Evolutionary conservation across 2,888 invertebrate genomes (phyloP).

Genomic region (Hydropsyche betteni): DNA sequence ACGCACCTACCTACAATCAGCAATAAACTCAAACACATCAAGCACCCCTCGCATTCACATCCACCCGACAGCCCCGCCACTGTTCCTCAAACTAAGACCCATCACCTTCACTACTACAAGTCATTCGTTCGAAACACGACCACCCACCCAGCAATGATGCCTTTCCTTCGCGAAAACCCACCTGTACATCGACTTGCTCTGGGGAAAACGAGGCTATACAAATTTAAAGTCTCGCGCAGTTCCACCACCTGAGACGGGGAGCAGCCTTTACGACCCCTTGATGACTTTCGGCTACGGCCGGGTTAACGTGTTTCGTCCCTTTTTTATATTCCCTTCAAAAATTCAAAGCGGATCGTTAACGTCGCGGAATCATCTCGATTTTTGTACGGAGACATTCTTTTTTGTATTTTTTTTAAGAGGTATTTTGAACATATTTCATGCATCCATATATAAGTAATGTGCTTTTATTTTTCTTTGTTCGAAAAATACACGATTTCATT

Average conservation of each 20-base stretch:
- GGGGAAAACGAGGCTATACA: conserved; percentile 32
- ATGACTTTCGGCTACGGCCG: conserved; percentile 31
- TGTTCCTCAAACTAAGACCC: too few species aligned
- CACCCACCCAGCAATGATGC: conserved; percentile 2
- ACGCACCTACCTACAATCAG: too few species aligned
- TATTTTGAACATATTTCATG: too few species aligned
- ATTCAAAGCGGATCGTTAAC: too few species aligned
- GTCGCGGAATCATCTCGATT: neutral
- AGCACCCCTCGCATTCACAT: neutral
- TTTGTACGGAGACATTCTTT: too few species aligned
- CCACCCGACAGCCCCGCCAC: neutral
- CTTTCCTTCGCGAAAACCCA: neutral
- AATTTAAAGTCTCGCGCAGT: conserved; percentile 34
- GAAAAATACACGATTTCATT: too few species aligned
- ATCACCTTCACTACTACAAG: neutral
- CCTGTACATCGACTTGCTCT: neutral
- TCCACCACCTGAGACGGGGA: conserved; percentile 33
- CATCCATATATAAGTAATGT: too few species aligned
- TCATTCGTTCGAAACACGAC: neutral
- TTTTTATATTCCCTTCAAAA: too few species aligned
- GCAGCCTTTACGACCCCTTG: conserved; percentile 31
- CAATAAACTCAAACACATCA: too few species aligned
- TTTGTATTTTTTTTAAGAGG: too few species aligned
- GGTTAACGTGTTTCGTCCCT: too few species aligned
- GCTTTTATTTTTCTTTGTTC: too few species aligned